Base-by-base conservation (phyloP, 1,140 invertebrate species). In the Pissodes strobi region DNA sequence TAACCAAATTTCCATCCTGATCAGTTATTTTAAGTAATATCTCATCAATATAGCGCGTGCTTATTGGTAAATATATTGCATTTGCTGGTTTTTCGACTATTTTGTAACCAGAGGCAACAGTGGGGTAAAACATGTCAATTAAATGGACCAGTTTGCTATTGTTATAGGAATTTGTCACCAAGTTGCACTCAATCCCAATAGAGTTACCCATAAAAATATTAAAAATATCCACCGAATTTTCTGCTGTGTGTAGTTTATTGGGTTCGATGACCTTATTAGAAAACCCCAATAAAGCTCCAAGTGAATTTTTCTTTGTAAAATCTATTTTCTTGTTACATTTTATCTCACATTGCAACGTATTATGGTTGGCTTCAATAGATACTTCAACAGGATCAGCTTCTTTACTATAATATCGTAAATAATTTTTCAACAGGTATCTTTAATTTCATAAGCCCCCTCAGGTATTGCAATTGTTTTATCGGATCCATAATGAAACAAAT, bases 11-110 rank as follows among this genome's bases (percentile, higher is more conserved):
- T 45, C 41, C 41, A 18, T 45, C 41, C 19, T 45, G 41, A 45
- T 45, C 41, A 9, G 15, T 63, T 23, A 71, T 43, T 52, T 48
- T 66, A 55, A 71, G 25, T 0, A 46, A 46, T 21, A 71, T 64
- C n/a, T 61, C 51, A 51, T 64, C 43, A 10, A 72, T 69, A 13
- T 19, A 45, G 10, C 51, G 27, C 13, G 18, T 53, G 17, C 19
- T 23, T 12, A n/a, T 45, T 62, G 34, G 34, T 38, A 2, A 23
- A 67, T 19, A 30, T 45, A 45, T 45, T 45, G n/a, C n/a, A n/a
- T n/a, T n/a, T n/a, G n/a, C n/a, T n/a, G n/a, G n/a, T n/a, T n/a
- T 39, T 13, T 39, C 37, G 5, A 39, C 37, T 6, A 39, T 39
- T 39, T 39, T 39, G 18, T 6, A 39, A 1, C 37, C 37, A 6